Base-by-base conservation (phyloP, 2,888 invertebrate species). In the Temnothorax unifasciatus region DNA sequence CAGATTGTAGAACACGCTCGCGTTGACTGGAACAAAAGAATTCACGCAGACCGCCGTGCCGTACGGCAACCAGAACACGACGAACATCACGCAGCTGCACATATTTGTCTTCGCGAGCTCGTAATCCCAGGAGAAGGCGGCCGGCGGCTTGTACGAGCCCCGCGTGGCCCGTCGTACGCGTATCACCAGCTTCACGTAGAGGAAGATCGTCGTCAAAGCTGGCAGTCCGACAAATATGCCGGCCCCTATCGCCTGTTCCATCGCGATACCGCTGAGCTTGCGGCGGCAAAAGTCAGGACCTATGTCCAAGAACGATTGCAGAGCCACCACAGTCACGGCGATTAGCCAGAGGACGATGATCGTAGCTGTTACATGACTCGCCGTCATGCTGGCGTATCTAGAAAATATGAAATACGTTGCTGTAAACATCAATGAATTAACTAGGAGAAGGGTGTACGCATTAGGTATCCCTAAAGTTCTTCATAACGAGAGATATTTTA, bases 221-320 rank as follows among this genome's bases (percentile, higher is more conserved):
- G 97, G 97, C 13, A 97, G 89, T 0, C 95, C 95, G 52, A 97
- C 96, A 69, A 97, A 95, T 0, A 96, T 87, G 8, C 96, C 94
- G 0, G 96, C 96, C 0, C 97, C 96, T 1, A 95, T 92, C 0
- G 96, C 93, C 86, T 97, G 96, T 88, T 96, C 97, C 77, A 95
- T 95, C 25, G 95, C 95, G 87, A 97, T 95, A 0, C 96, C 96
- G 66, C 92, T 93, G 88, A 96, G 95, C 50, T 94, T 93, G 4
- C 97, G 95, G 11, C 95, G 95, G 93, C 97, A 97, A 91, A 97
- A 97, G 90, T 97, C 97, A 82, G 97, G 97, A 38, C 97, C 97
- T 0, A 96, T 93, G 15, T 96, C 95, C 41, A 96, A 93, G 59
- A 95, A 95, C 69, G 97, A 96, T 88, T 97, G 97, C 0, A 96